A percentile compares a stretch with the other conserved stretches of the same genome.
These are phyloP conservation scores for Mirza zaza DNA, from an alignment of 2,113 vertebrate genomes.

Conservation along the genomic window DNA sequence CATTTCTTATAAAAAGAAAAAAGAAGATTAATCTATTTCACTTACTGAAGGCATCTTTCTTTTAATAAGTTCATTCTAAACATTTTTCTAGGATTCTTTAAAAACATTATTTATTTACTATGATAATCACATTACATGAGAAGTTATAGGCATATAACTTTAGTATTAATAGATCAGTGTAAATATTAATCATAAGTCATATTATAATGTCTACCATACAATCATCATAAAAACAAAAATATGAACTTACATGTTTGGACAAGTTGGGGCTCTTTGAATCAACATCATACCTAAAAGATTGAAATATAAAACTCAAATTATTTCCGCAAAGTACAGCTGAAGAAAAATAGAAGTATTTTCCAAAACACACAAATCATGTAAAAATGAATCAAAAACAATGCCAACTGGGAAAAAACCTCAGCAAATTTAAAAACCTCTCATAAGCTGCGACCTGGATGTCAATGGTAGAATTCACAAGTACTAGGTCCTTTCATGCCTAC, in stretches of 20 bases:
- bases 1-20: not conserved
- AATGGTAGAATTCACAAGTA: not conserved
- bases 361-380: not conserved
- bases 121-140: not conserved
- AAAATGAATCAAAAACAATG: not conserved
- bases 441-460: not conserved
- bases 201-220: not conserved
- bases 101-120: conserved; percentile 16
- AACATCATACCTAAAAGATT: conserved; percentile 93
- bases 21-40: not conserved
- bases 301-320: conserved; percentile 70
- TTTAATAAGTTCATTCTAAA: not conserved
- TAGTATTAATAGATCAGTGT: conserved; percentile 1
- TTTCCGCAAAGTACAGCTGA: not conserved
- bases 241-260: conserved; percentile 95
- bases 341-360: conserved; percentile 1
- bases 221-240: conserved; percentile 33
- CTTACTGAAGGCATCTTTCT: not conserved
- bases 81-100: not conserved
- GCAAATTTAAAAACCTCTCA: not conserved
- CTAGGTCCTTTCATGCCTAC: not conserved
- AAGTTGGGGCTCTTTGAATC: conserved; percentile 98
- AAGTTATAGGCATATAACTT: not conserved
- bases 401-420: not conserved
- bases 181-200: not conserved